These are phyloP conservation scores for Guaruba guarouba DNA, from an alignment of 2,113 vertebrate species.

Conservation along the genomic window DNA sequence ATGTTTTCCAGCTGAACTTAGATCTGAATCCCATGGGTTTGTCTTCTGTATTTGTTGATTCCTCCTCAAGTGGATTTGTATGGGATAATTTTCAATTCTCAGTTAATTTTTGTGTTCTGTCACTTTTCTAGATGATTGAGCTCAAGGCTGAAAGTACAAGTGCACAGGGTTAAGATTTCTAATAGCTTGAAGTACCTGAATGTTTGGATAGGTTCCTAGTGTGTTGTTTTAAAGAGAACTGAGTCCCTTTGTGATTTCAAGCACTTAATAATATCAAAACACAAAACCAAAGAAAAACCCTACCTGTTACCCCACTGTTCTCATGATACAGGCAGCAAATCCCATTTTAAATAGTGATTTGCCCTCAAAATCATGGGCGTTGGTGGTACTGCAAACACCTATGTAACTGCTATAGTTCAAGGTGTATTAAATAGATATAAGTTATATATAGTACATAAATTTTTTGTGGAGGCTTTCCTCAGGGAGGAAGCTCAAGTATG, in stretches of 20 bases:
- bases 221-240: not conserved
- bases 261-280: not conserved
- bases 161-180: not conserved
- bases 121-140: not conserved
- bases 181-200: not conserved
- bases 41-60: not conserved
- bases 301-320: fast-evolving
- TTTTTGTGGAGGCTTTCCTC: not conserved
- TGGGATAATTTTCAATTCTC: not conserved
- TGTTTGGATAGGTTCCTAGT: not conserved
- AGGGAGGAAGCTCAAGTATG: not conserved
- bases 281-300: not conserved
- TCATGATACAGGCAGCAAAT: not conserved
- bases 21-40: not conserved
- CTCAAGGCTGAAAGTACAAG: not conserved
- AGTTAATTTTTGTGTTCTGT: not conserved
- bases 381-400: not conserved
- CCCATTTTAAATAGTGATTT: not conserved
- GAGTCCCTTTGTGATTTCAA: not conserved
- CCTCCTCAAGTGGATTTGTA: not conserved
- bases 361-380: not conserved
- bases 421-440: not conserved
- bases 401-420: not conserved
- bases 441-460: fast-evolving
- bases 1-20: not conserved